Conservation (phyloP, 1,140 invertebrate species). For the Melipona quadrifasciata region DNA sequence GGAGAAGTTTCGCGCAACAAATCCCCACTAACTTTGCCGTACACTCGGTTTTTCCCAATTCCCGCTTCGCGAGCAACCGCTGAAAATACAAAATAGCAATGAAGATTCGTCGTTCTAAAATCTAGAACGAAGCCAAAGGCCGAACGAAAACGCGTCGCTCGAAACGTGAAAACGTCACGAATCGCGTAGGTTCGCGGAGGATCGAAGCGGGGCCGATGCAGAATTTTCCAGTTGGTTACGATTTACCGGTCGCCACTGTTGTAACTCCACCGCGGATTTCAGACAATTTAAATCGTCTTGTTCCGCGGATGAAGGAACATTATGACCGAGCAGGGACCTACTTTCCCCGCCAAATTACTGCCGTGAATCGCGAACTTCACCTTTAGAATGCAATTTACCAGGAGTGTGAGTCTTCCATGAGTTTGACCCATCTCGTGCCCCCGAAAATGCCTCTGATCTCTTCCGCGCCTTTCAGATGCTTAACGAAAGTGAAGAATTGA, state of each 20-base stretch:
- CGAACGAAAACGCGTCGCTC: not conserved
- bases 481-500: not conserved
- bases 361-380: slow-evolving; percentile 25
- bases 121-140: not conserved
- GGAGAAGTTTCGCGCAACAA: too few species aligned
- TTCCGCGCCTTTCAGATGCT: not conserved
- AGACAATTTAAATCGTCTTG: slow-evolving; percentile 48
- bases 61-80: too few species aligned
- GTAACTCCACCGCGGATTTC: slow-evolving; percentile 40
- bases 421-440: slow-evolving; percentile 5
- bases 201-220: slow-evolving; percentile 25
- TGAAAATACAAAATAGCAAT: not conserved
- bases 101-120: not conserved
- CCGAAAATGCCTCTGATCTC: too few species aligned
- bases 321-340: slow-evolving; percentile 25
- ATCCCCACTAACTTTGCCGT: too few species aligned
- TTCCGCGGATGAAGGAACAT: slow-evolving; percentile 51
- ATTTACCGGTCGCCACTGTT: slow-evolving; percentile 3
- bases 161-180: slow-evolving; percentile 24
- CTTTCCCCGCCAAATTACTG: slow-evolving; percentile 36
- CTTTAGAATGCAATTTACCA: slow-evolving; percentile 48
- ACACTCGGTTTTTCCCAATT: too few species aligned
- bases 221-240: slow-evolving; percentile 23
- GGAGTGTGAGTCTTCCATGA: slow-evolving; percentile 37
- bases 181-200: not conserved